These are phyloP conservation scores for Palythoa grandiflora DNA, from an alignment of 92 coral and sea anemone species.

Conservation along the genomic window DNA sequence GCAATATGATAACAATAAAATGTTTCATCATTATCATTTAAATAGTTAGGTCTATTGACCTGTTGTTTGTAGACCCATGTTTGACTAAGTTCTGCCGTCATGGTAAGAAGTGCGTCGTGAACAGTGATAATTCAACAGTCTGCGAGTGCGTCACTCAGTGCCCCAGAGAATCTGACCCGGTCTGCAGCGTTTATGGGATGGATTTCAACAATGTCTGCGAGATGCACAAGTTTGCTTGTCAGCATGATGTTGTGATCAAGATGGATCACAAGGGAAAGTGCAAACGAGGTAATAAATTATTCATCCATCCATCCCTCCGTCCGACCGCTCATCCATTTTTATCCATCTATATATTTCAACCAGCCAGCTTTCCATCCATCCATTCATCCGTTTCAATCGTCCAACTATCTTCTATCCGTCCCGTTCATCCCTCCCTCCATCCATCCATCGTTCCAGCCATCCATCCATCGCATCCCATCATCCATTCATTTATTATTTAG, in stretches of 20 bases:
- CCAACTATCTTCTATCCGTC: no score
- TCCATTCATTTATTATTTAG: no score
- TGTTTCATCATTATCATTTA: background rate
- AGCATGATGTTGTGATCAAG: slow-evolving; percentile 62
- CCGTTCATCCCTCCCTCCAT: no score
- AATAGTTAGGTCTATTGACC: no score
- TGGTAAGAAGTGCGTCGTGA: slow-evolving; percentile 75
- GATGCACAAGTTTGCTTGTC: slow-evolving; percentile 86
- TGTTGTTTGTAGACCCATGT: slow-evolving; percentile 60
- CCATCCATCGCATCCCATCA: no score
- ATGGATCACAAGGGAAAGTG: slow-evolving; percentile 70
- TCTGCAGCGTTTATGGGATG: slow-evolving; percentile 76
- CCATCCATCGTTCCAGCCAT: no score
- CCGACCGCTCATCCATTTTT: no score
- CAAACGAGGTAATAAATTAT: slow-evolving; percentile 42
- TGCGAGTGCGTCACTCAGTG: slow-evolving; percentile 78
- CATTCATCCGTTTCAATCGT: no score
- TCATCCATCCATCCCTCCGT: no score
- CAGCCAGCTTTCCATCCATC: no score
- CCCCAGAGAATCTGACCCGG: slow-evolving; percentile 62
- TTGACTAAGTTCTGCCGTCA: slow-evolving; percentile 63
- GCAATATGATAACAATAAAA: background rate
- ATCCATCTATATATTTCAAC: no score
- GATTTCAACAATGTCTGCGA: slow-evolving; percentile 73
- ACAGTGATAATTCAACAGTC: slow-evolving; percentile 67